Evolutionary conservation across 2,797 vertebrate species (phyloP).

Genomic region (Mionectes olivaceus): DNA sequence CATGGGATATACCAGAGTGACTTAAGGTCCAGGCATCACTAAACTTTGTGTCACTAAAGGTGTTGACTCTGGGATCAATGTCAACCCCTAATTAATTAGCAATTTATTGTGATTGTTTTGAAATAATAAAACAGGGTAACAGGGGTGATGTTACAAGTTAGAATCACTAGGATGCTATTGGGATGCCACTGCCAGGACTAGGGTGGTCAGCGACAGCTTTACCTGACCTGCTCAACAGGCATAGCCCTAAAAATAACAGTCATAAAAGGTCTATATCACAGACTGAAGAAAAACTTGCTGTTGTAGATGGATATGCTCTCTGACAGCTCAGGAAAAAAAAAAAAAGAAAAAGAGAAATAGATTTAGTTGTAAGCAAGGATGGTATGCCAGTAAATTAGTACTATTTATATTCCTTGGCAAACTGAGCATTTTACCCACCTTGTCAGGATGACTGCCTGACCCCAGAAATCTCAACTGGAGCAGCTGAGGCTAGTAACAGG

Average conservation of each 20-base stretch:
- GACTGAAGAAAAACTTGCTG: not conserved
- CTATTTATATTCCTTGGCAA: conserved; percentile 29
- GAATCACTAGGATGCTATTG: not conserved
- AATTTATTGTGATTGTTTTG: not conserved
- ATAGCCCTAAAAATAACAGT: not conserved
- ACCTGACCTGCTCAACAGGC: not conserved
- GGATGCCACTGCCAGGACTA: not conserved
- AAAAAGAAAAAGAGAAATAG: not conserved
- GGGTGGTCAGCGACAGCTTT: not conserved
- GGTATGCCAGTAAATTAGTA: not conserved
- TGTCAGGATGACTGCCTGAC: conserved; percentile 9
- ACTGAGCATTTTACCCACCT: not conserved
- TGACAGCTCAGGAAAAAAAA: not conserved
- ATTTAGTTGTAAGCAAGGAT: not conserved
- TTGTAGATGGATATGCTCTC: not conserved
- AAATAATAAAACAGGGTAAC: not conserved
- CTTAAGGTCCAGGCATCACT: not conserved
- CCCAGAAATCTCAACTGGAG: conserved; percentile 8
- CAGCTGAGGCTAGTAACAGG: not conserved
- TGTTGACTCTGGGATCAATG: not conserved
- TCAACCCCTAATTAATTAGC: not conserved
- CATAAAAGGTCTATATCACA: not conserved
- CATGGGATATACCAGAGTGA: not conserved
- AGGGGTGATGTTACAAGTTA: not conserved
- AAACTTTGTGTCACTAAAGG: not conserved